Evolutionary conservation across 1,140 invertebrate genomes (phyloP).

Genomic region (Aricia agestis): DNA sequence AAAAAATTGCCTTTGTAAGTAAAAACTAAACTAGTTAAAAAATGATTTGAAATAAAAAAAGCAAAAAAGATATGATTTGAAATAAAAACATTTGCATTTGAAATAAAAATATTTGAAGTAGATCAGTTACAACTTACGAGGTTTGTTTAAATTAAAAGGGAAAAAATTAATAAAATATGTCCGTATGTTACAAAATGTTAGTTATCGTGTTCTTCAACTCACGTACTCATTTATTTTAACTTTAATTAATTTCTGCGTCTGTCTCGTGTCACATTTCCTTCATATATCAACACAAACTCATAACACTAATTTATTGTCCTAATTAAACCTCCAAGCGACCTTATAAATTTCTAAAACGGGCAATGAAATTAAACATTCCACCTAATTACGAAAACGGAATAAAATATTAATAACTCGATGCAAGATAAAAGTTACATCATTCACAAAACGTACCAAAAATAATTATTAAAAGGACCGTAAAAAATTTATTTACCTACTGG

Average conservation of each 20-base stretch:
- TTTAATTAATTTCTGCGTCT: neutral
- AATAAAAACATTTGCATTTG: too few species aligned
- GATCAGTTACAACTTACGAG: too few species aligned
- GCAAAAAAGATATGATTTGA: too few species aligned
- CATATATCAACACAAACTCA: conserved; percentile 7
- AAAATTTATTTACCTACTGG: neutral
- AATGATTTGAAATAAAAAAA: too few species aligned
- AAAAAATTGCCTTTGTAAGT: too few species aligned
- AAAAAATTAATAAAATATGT: too few species aligned
- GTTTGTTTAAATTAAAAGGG: too few species aligned
- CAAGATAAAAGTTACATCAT: neutral
- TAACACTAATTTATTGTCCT: conserved; percentile 9
- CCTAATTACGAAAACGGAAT: conserved; percentile 7
- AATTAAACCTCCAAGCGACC: conserved; percentile 5
- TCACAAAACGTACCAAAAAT: neutral
- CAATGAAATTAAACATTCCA: conserved; percentile 5
- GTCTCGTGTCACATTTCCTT: neutral
- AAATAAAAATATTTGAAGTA: too few species aligned
- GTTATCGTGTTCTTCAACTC: too few species aligned
- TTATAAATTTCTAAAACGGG: conserved; percentile 8
- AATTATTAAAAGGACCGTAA: neutral
- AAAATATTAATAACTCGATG: conserved; percentile 10
- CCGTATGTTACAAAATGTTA: too few species aligned
- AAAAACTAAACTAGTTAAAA: too few species aligned
- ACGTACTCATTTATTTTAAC: too few species aligned